phyloP scores from a whole-genome alignment of 2,888 invertebrate species.

The Drosophila yooni region DNA sequence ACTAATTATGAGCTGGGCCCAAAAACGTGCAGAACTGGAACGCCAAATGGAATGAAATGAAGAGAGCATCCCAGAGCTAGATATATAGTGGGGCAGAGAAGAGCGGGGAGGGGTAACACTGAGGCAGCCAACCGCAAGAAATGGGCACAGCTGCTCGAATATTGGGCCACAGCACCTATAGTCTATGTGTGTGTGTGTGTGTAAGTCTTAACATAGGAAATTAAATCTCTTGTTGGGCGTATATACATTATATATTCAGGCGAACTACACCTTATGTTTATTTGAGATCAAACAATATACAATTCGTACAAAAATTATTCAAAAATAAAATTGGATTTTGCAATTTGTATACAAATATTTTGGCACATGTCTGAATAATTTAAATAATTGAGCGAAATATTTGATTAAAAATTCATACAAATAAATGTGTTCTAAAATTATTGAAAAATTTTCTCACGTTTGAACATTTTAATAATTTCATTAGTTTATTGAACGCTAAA shows the following conservation, averaged over 20 bases:
- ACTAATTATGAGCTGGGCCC: constrained; percentile 61
- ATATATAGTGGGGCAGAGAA: constrained; percentile 6
- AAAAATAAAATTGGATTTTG: not conserved
- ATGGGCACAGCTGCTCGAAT: constrained; percentile 59
- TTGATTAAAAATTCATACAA: not conserved
- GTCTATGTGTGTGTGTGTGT: not conserved
- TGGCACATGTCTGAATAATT: constrained; percentile 4
- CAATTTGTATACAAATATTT: not conserved
- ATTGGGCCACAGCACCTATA: constrained; percentile 47
- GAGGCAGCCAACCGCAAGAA: constrained; percentile 65
- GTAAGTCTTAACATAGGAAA: constrained; percentile 20
- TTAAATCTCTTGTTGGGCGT: constrained; percentile 15
- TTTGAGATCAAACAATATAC: not conserved
- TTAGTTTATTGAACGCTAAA: constrained; percentile 29
- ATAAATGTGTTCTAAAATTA: constrained; percentile 15
- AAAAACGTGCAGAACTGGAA: constrained; percentile 55
- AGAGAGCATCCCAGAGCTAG: constrained; percentile 9
- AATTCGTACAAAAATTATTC: not conserved
- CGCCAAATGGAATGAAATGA: constrained; percentile 22
- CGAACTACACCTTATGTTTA: not conserved
- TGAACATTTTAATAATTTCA: constrained; percentile 32
- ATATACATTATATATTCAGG: not conserved
- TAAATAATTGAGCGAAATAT: not conserved
- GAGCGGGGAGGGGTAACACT: not conserved
- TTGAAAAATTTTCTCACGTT: constrained; percentile 31